Evolutionary conservation across 2,113 vertebrate species (phyloP).

Genomic region (Silurus asotus): DNA sequence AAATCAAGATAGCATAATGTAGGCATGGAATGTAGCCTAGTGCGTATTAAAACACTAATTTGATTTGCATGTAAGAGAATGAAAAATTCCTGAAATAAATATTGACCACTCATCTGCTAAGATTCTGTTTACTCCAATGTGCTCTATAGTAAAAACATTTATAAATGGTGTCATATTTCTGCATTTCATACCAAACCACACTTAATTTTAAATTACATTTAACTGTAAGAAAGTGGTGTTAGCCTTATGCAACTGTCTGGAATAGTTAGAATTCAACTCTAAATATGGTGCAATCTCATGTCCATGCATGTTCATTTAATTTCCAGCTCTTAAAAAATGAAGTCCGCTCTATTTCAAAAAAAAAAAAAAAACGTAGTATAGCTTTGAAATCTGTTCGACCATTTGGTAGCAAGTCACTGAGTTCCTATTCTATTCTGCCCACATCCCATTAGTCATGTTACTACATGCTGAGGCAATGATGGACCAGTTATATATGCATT

Average conservation of each 20-base stretch:
- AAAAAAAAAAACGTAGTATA: not conserved
- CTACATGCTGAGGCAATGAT: constrained; percentile 52
- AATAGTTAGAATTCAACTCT: not conserved
- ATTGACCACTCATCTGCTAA: not conserved
- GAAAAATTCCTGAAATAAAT: not conserved
- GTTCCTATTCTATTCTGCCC: constrained; percentile 38
- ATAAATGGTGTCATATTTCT: not conserved
- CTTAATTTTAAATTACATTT: not conserved
- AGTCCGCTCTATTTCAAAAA: constrained; percentile 8
- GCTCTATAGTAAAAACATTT: not conserved
- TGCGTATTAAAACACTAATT: not conserved
- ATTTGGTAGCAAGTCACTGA: constrained; percentile 16
- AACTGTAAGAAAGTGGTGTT: not conserved
- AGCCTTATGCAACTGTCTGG: not conserved
- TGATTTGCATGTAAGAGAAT: not conserved
- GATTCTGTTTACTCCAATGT: not conserved
- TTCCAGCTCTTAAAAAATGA: constrained; percentile 28
- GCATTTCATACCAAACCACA: not conserved
- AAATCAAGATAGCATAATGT: not conserved
- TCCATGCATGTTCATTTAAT: constrained; percentile 45
- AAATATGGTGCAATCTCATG: not conserved
- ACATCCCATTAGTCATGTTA: constrained; percentile 53
- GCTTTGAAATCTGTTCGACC: no score
- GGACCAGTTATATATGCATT: constrained; percentile 54
- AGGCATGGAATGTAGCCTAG: not conserved